Conservation (phyloP, 1,140 invertebrate genomes). For the Atopsyche davidsoni region DNA sequence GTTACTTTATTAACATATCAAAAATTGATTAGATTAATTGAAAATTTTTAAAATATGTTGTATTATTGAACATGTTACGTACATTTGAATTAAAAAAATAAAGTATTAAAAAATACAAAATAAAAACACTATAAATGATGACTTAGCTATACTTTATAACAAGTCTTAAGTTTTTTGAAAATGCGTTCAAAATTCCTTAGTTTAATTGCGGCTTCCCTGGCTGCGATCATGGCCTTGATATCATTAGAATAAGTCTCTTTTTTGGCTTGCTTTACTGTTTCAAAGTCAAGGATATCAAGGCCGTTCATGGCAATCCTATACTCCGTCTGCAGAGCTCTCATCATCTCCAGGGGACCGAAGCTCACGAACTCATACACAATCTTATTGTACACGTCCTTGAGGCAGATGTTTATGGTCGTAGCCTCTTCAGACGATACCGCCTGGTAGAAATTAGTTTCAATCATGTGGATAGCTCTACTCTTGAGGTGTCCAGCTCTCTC, state of each 20-base stretch:
- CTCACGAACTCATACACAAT: conserved; percentile 52
- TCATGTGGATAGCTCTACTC: conserved; percentile 39
- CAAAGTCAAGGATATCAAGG: conserved; percentile 53
- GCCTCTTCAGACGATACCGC: conserved; percentile 51
- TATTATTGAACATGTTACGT: neutral
- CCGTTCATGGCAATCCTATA: conserved; percentile 53
- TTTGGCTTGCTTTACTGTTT: conserved; percentile 51
- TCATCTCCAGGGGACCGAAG: conserved; percentile 50
- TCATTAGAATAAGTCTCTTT: conserved; percentile 54
- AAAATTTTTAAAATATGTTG: neutral
- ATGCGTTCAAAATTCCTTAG: conserved; percentile 41
- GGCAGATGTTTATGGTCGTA: conserved; percentile 53
- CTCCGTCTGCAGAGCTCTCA: conserved; percentile 55
- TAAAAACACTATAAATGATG: conserved; percentile 13
- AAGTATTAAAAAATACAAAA: neutral
- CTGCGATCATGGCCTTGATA: conserved; percentile 50
- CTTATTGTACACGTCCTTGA: conserved; percentile 60
- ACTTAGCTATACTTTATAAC: conserved; percentile 25
- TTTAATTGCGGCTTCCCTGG: conserved; percentile 54
- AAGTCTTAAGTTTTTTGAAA: neutral
- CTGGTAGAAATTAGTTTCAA: conserved; percentile 45
- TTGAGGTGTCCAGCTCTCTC: conserved; percentile 40
- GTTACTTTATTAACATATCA: no score
- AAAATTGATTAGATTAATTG: no score
- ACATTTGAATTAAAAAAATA: neutral